Conservation (phyloP, 2,888 invertebrate species). For the Zygogramma bicolorata region DNA sequence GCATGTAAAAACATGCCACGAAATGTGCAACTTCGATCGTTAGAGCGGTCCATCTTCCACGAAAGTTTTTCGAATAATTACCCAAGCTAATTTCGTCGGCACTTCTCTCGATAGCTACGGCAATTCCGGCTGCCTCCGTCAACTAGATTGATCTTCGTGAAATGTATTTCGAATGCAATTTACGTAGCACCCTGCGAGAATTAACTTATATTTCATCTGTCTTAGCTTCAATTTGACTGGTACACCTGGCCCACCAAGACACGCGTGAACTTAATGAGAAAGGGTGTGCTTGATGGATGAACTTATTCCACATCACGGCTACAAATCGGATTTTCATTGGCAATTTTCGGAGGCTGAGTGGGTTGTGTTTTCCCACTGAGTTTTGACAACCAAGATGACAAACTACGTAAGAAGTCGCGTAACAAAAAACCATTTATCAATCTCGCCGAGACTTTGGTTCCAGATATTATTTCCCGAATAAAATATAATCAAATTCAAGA, state of each 20-base stretch:
- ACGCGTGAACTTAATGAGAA: constrained; percentile 35
- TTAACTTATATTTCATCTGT: constrained; percentile 43
- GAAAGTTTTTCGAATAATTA: not conserved
- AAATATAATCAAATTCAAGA: no score
- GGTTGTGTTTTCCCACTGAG: not conserved
- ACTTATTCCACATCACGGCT: constrained; percentile 12
- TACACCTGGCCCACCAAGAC: constrained; percentile 33
- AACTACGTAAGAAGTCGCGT: no score
- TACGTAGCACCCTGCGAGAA: constrained; percentile 19
- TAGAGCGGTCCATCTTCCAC: not conserved
- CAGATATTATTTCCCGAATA: no score
- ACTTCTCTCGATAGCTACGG: not conserved
- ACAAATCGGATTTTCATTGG: constrained; percentile 1
- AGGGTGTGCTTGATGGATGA: constrained; percentile 31
- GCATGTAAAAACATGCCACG: no score
- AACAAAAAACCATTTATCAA: no score
- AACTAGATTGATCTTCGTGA: constrained; percentile 8
- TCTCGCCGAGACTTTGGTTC: no score
- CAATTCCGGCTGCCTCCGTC: not conserved
- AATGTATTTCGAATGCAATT: constrained; percentile 27
- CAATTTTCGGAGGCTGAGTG: constrained; percentile 9
- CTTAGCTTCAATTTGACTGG: constrained; percentile 36
- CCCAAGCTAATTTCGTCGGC: not conserved
- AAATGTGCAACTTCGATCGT: not conserved
- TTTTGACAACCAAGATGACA: no score